Conservation (phyloP, 2,888 invertebrate species). For the Drosophila multiciliata region DNA sequence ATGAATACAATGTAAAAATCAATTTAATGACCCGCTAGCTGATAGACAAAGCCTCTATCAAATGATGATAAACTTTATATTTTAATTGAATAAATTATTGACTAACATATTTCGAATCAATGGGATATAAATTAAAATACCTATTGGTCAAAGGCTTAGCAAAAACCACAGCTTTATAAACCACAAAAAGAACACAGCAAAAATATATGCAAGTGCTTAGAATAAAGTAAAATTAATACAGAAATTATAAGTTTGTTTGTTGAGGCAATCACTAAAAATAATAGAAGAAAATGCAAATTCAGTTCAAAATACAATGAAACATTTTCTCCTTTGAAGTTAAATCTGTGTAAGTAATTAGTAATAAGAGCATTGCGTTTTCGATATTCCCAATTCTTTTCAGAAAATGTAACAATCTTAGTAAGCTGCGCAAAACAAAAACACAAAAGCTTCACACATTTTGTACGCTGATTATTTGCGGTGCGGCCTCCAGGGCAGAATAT, state of each 20-base stretch:
- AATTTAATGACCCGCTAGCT: background rate
- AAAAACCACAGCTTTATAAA: background rate
- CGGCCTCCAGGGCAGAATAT: slow-evolving; percentile 24
- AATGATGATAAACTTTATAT: background rate
- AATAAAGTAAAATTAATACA: slow-evolving; percentile 4
- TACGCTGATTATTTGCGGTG: slow-evolving; percentile 8
- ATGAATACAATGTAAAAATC: background rate
- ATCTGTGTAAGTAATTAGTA: background rate
- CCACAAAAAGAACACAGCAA: background rate
- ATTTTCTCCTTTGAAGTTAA: background rate
- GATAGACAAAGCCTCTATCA: no score
- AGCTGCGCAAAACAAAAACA: slow-evolving; percentile 4
- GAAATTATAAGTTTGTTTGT: background rate
- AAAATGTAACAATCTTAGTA: slow-evolving; percentile 6
- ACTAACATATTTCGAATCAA: background rate
- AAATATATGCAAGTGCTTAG: background rate
- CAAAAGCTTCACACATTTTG: background rate
- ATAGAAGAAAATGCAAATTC: background rate
- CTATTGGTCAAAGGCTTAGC: background rate
- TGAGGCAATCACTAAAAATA: background rate
- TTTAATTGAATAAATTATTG: background rate
- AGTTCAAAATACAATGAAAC: background rate
- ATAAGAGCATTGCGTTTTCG: background rate
- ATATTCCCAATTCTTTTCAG: background rate
- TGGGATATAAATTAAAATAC: background rate